A percentile compares a stretch with the other conserved stretches of the same genome.
These are phyloP conservation scores for Scomberomorus guttatus DNA, from an alignment of 2,797 vertebrate species.

Conservation along the genomic window DNA sequence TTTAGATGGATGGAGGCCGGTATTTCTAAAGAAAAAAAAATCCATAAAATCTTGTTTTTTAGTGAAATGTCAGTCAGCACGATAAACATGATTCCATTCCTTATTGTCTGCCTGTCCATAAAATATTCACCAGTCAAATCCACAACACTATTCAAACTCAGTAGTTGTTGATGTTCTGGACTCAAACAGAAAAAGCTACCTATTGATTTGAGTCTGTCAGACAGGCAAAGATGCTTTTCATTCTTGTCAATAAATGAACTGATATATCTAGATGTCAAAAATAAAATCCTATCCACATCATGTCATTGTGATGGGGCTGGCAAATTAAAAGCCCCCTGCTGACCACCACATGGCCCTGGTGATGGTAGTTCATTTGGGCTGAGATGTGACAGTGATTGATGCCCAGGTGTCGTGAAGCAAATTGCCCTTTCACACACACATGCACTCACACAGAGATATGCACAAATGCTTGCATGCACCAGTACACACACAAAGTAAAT, in stretches of 20 bases:
- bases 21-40: background rate
- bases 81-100: background rate
- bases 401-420: conserved; percentile 45
- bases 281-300: conserved; percentile 31
- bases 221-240: too few relatives aligned
- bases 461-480: conserved; percentile 36
- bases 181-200: background rate
- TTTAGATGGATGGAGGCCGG: background rate
- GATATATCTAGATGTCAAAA: conserved; percentile 5
- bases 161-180: background rate
- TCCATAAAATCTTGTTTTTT: background rate
- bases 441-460: background rate
- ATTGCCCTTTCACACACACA: conserved; percentile 21
- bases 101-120: background rate
- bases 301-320: background rate
- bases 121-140: background rate
- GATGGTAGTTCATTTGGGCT: conserved; percentile 18
- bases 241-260: too few relatives aligned
- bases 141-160: background rate
- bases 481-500: conserved; percentile 35
- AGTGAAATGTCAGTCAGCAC: background rate
- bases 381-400: conserved; percentile 58
- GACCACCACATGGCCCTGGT: background rate
- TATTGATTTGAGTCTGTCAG: background rate
- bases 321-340: conserved; percentile 33